Evolutionary conservation across 2,113 vertebrate genomes (phyloP), one percentile per base, ranked within the genome.

Genomic region (Xiphophorus hellerii): DNA sequence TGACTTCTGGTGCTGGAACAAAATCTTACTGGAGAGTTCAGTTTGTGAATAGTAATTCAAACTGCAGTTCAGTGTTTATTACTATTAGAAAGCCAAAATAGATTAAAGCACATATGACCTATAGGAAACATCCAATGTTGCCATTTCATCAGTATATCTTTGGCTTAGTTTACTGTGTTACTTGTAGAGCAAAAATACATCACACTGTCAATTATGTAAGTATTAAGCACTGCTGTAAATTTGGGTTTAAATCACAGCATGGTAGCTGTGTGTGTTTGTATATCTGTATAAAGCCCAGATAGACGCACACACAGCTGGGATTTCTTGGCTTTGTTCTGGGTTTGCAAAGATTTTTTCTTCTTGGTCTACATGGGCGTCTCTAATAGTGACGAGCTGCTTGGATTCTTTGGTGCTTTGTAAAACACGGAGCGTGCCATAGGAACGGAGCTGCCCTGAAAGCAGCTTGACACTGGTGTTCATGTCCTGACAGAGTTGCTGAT

Each of bases 321-420:
- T 94, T 88, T 84, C 87, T 67, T 92, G 90, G 88, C 93, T 95
- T 94, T 92, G 85, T 94, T 93, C 90, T 90, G 35, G 89, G 89
- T 91, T 90, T 89, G 88, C 92, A 93, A 92, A 93, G 90, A 90
- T 82, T 82, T 77, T 82, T 84, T 88, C 74, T 82, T 87, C 88
- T 74, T 88, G 91, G 88, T 89, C 87, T 81, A 74, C 88, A 91
- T 93, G 94, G 91, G 92, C 93, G 92, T 94, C 91, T 90, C 92
- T 92, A 88, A 93, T 92, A 93, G 92, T 94, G 92, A 93, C 88
- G 93, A 94, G 90, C 88, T 89, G 93, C 81, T 90, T 86, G 74
- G 82, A 86, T 86, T 77, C 66, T 28, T 75, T 61, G 67, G 85
- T 80, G 77, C 73, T 80, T 74, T 81, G 31, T 86, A 95, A 95